These are phyloP conservation scores for Anabas testudineus DNA, from an alignment of 2,797 vertebrate genomes.

Conservation along the genomic window DNA sequence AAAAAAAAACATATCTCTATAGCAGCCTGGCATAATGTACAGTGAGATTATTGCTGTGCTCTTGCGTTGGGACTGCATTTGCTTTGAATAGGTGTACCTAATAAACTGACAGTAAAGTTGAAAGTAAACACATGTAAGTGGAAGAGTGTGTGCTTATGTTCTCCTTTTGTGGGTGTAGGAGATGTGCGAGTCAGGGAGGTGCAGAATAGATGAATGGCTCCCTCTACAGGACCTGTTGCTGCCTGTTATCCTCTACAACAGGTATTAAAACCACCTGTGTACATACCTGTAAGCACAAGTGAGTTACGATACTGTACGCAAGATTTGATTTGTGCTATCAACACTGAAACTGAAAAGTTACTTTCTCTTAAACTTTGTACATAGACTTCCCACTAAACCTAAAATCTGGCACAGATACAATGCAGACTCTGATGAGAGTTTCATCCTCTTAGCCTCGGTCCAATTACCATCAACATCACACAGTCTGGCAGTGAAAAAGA, in stretches of 20 bases:
- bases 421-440: slow-evolving; percentile 60
- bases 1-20: too few relatives aligned
- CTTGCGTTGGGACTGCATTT: background rate
- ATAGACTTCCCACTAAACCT: slow-evolving; percentile 66
- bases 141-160: background rate
- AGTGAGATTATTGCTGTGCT: background rate
- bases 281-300: slow-evolving; percentile 2
- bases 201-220: slow-evolving; percentile 72
- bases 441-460: slow-evolving; percentile 75
- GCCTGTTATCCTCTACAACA: slow-evolving; percentile 83
- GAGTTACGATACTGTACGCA: slow-evolving; percentile 14
- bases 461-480: slow-evolving; percentile 73
- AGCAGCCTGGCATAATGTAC: too few relatives aligned
- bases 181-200: slow-evolving; percentile 79
- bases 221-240: slow-evolving; percentile 86
- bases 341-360: slow-evolving; percentile 73
- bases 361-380: slow-evolving; percentile 58
- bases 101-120: slow-evolving; percentile 6
- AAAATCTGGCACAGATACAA: slow-evolving; percentile 64
- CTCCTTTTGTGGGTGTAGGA: slow-evolving; percentile 81
- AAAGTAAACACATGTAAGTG: background rate
- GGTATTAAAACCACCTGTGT: slow-evolving; percentile 74
- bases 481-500: slow-evolving; percentile 72
- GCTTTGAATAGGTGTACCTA: slow-evolving; percentile 1
- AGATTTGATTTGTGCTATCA: slow-evolving; percentile 33